These are phyloP conservation scores for Plumapathes pennacea DNA, from an alignment of 92 coral and sea anemone genomes.

Conservation along the genomic window DNA sequence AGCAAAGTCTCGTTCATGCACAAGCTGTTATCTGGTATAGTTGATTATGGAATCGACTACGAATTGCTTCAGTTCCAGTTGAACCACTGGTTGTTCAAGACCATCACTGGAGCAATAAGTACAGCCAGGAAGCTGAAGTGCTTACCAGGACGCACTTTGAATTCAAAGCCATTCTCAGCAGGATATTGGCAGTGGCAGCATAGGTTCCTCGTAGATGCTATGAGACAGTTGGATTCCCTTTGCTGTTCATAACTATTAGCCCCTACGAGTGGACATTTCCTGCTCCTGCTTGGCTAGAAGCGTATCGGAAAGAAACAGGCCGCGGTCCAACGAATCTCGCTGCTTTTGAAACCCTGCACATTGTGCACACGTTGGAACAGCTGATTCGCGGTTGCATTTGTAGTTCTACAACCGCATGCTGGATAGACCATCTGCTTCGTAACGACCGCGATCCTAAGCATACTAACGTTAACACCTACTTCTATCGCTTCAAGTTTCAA, in stretches of 20 bases:
- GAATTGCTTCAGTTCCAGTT: constrained; percentile 52
- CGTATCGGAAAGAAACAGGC: constrained; percentile 1
- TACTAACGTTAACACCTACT: constrained; percentile 6
- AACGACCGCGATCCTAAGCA: background rate
- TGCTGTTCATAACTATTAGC: constrained; percentile 28
- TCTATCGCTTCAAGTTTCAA: constrained; percentile 52
- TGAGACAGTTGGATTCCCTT: constrained; percentile 12
- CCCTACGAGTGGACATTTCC: constrained; percentile 72
- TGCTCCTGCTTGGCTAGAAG: constrained; percentile 23
- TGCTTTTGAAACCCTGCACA: constrained; percentile 27
- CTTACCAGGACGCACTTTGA: too few relatives aligned
- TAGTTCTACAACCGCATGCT: constrained; percentile 30
- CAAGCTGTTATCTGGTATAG: constrained; percentile 3
- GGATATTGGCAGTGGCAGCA: constrained; percentile 34
- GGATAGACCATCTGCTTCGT: constrained; percentile 30
- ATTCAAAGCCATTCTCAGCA: too few relatives aligned
- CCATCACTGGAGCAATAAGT: constrained; percentile 42
- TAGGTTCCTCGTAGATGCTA: constrained; percentile 11
- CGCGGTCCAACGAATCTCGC: constrained; percentile 30
- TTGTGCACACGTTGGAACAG: constrained; percentile 40
- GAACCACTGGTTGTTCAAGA: constrained; percentile 36
- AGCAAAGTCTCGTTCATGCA: constrained; percentile 4
- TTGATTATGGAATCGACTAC: constrained; percentile 11
- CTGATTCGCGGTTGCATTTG: constrained; percentile 28
- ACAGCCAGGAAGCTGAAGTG: too few relatives aligned